A percentile compares a stretch with the other conserved stretches of the same genome.
phyloP scores from a whole-genome alignment of 2,113 vertebrate genomes.

The Camelus dromedarius region DNA sequence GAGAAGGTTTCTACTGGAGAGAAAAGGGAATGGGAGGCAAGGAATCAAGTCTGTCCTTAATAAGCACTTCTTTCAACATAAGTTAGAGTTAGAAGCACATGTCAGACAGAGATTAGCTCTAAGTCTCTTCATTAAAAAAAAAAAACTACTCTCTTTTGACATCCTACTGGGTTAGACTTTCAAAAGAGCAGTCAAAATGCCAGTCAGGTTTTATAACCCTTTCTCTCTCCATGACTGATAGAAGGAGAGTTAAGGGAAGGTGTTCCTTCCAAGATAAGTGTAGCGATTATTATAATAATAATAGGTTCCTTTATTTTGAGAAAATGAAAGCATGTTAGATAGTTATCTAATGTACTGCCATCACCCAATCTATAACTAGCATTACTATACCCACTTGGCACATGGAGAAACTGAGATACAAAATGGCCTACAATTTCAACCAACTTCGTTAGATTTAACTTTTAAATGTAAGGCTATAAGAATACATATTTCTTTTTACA shows the following conservation, averaged over 20 bases:
- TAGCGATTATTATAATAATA: slow-evolving; percentile 51
- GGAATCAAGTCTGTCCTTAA: slow-evolving; percentile 57
- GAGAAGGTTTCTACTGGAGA: slow-evolving; percentile 9
- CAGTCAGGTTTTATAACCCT: slow-evolving; percentile 67
- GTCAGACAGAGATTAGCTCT: slow-evolving; percentile 72
- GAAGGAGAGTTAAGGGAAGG: slow-evolving; percentile 55
- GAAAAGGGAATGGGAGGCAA: background rate
- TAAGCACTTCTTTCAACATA: slow-evolving; percentile 55
- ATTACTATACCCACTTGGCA: slow-evolving; percentile 28
- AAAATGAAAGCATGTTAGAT: slow-evolving; percentile 52
- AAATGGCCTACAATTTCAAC: slow-evolving; percentile 39
- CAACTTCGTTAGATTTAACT: slow-evolving; percentile 40
- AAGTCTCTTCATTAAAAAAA: slow-evolving; percentile 75
- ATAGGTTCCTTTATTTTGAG: slow-evolving; percentile 45
- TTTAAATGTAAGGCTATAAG: slow-evolving; percentile 43
- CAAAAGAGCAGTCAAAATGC: slow-evolving; percentile 66
- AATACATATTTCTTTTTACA: slow-evolving; percentile 15
- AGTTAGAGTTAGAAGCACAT: slow-evolving; percentile 55
- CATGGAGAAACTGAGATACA: slow-evolving; percentile 39
- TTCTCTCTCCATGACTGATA: slow-evolving; percentile 46
- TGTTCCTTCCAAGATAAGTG: slow-evolving; percentile 49
- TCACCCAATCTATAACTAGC: background rate
- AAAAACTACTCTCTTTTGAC: slow-evolving; percentile 71
- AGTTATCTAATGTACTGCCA: slow-evolving; percentile 35
- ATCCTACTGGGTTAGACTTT: slow-evolving; percentile 72